Evolutionary conservation across 2,888 invertebrate genomes (phyloP), one percentile per base, ranked within the genome.

Genomic region (Agonopterix alstromeriana): DNA sequence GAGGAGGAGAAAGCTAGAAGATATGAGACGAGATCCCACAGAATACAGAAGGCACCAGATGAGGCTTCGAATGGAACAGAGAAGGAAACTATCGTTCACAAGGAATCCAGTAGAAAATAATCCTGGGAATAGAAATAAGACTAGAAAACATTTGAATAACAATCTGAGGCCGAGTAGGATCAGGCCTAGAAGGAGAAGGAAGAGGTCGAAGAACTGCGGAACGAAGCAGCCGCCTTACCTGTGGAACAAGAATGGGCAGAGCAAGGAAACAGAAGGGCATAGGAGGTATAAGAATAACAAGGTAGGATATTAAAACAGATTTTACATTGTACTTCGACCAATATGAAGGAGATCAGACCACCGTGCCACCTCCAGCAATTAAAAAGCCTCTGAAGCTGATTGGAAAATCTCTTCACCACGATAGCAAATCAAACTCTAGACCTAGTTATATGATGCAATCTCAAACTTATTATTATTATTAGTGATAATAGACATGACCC

Each of bases 141-240:
- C 50, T 2, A 73, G 56, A 35, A 35, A n/a, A 10, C 35, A 9
- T 63, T 71, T 51, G 70, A 75, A 50, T 59, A 70, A 11, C 8
- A 7, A 11, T 3, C 10, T 4, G 36, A 72, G 68, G 51, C 58
- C 71, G 53, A 70, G 70, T 50, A 71, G 80, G 62, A 70, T 72
- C 44, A 82, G 65, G 57, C 80, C 70, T 46, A 75, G 80, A 69
- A 77, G 73, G 68, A 82, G 70, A 61, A 76, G 77, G 60, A 75
- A 73, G 69, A 74, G 70, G 56, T 77, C 70, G 53, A 87, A 76
- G 58, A 83, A 83, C 56, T 89, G 89, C 48, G 89, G 81, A 3
- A 89, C 89, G 11, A 87, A 82, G 56, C 82, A 89, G 55, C 89
- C 89, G 7, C 76, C 79, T 1, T 86, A 85, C 52, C 73, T 79